These are phyloP conservation scores for Microtus pennsylvanicus DNA, from an alignment of 2,113 vertebrate genomes.

Conservation along the genomic window DNA sequence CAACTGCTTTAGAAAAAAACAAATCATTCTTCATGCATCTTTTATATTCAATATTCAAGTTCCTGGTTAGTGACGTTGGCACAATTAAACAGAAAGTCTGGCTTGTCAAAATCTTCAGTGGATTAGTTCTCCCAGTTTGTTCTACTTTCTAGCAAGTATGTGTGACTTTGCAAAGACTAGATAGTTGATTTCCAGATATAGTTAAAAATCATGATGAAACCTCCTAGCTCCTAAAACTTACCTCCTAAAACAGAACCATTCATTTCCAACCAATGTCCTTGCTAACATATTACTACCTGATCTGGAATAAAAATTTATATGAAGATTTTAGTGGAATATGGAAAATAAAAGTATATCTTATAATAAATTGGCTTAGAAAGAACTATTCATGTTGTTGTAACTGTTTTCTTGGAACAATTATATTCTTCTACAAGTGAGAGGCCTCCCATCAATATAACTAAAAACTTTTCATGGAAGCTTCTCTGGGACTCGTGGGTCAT, in stretches of 20 bases:
- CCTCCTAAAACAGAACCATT: not conserved
- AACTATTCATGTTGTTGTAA: not conserved
- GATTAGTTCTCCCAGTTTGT: not conserved
- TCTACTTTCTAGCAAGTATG: not conserved
- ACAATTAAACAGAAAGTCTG: not conserved
- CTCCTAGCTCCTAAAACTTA: not conserved
- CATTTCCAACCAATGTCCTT: not conserved
- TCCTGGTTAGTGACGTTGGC: not conserved
- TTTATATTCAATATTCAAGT: not conserved
- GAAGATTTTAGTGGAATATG: not conserved
- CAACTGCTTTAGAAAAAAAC: not conserved
- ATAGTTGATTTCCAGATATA: not conserved
- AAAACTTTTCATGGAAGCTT: not conserved
- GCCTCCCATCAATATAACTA: not conserved
- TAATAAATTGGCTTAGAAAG: not conserved
- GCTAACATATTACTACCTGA: not conserved
- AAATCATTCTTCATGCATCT: not conserved
- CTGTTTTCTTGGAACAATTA: not conserved
- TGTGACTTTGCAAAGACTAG: not conserved
- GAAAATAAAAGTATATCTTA: not conserved
- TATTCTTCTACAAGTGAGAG: not conserved
- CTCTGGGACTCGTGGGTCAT: not conserved
- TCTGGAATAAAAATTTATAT: not conserved
- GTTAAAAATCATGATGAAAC: not conserved
- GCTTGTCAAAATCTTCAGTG: not conserved